Evolutionary conservation across 2,797 vertebrate species (phyloP), one percentile per base, ranked within the genome.

Genomic region (Rhyacichthys aspro): DNA sequence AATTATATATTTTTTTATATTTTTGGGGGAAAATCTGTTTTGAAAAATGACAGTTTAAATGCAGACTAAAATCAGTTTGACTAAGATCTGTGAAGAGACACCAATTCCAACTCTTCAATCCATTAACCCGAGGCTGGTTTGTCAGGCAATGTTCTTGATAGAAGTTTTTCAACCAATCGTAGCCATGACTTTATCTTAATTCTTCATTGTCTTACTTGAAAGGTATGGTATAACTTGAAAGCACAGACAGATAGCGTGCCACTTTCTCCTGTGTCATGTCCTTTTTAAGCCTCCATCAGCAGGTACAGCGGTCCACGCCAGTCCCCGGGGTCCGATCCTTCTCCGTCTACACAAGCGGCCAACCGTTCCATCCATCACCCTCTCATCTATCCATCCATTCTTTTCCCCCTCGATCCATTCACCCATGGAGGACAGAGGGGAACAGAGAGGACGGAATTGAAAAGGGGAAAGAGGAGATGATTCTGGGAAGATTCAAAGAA

Each of bases 281-380:
- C 77, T 85, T 85, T 88, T 89, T 77, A 79, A 86, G 83, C 85
- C 50, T 79, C 79, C 83, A 82, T 88, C 85, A 87, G 89, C 86
- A 84, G 76, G 72, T 80, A 78, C 74, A 73, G 69, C 72, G 64
- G 76, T 76, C 75, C 59, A 45, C 68, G 58, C 47, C 48, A 16
- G 68, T 83, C 87, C 76, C 83, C 12, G 23, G 72, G 64, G 83
- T 80, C 71, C 43, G 11, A 85, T 87, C 75, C 61, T 76, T 84
- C 85, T 72, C 68, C 17, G 55, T 80, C 70, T 46, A 62, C 47
- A 49, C 67, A 49, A 55, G 62, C 72, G 59, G 62, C 66, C 64
- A 56, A 70, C 73, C 67, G 8, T 72, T 79, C 5, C 79, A 88
- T 86, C 85, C 75, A 83, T 87, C 86, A 86, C 49, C 59, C 44